These are phyloP conservation scores for Xerus inauris DNA, from an alignment of 2,113 vertebrate genomes.

Conservation along the genomic window DNA sequence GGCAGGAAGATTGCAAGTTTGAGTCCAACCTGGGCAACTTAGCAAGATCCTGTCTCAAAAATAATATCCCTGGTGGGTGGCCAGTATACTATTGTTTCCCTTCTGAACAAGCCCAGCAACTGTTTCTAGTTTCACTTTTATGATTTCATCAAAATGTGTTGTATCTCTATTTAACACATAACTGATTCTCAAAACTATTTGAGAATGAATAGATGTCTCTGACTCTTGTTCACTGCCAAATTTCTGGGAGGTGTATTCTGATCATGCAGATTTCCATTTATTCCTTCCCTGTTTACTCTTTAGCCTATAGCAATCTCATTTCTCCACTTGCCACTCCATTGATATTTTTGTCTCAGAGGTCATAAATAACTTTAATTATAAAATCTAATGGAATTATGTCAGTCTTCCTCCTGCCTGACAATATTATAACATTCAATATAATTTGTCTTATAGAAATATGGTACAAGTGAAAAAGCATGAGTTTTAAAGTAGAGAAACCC, in stretches of 20 bases:
- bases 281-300: background rate
- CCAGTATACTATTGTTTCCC: too few species aligned
- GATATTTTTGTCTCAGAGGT: background rate
- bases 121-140: too few species aligned
- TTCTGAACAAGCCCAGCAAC: too few species aligned
- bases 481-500: background rate
- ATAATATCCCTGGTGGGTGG: too few species aligned
- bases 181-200: background rate
- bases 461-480: background rate
- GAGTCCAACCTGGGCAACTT: too few species aligned
- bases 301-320: background rate
- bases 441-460: conserved; percentile 2
- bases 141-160: too few species aligned
- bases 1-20: too few species aligned
- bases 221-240: background rate
- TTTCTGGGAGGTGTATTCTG: background rate
- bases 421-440: background rate
- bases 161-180: background rate
- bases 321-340: background rate
- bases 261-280: background rate
- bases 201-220: background rate
- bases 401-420: background rate
- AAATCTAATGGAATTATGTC: background rate
- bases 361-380: background rate
- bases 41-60: too few species aligned